phyloP scores from a whole-genome alignment of 1,140 invertebrate genomes.

The Pseudomyrmex gracilis region DNA sequence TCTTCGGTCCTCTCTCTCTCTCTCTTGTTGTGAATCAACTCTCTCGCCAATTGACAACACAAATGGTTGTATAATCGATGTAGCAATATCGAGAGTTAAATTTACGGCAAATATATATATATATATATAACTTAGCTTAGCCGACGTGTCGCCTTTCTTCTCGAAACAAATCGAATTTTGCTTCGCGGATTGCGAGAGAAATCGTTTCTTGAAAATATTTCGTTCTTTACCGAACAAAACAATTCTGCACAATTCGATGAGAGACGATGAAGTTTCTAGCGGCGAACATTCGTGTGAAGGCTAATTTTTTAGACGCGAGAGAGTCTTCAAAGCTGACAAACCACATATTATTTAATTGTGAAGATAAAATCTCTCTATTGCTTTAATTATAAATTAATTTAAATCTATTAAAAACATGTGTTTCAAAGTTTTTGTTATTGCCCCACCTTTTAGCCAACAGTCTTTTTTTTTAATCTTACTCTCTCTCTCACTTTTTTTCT shows the following conservation, averaged over 20 bases:
- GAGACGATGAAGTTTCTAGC: not conserved
- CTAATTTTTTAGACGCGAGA: too few species aligned
- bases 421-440: too few species aligned
- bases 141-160: not conserved
- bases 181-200: too few species aligned
- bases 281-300: not conserved
- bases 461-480: too few species aligned
- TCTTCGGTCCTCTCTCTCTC: not conserved
- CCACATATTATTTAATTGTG: too few species aligned
- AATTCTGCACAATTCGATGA: constrained; percentile 21
- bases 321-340: too few species aligned
- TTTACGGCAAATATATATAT: not conserved
- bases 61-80: constrained; percentile 40
- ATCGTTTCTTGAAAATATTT: constrained; percentile 32
- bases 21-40: not conserved
- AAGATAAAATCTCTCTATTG: too few species aligned
- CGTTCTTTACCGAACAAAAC: constrained; percentile 27
- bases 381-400: too few species aligned
- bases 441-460: too few species aligned
- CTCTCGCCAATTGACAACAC: constrained; percentile 8
- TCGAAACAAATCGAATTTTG: too few species aligned
- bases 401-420: too few species aligned
- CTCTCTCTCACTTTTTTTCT: too few species aligned
- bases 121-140: not conserved
- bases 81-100: constrained; percentile 4